A percentile compares a stretch with the other conserved stretches of the same genome.
Conservation (phyloP, 2,113 vertebrate species). For the Petromus typicus region DNA sequence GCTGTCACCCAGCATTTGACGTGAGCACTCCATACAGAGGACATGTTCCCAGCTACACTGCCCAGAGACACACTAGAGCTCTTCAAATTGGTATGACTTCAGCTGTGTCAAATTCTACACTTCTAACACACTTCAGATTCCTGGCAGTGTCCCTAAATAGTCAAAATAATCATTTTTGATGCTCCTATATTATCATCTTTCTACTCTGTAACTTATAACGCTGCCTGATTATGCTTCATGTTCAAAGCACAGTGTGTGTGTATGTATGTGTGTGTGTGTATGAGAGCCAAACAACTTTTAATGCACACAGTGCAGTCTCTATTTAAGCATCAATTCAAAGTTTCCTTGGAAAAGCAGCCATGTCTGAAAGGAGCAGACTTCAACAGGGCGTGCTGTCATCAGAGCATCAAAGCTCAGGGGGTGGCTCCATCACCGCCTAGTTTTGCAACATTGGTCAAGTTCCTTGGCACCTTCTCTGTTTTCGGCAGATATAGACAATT, state of each 20-base stretch:
- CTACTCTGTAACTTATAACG: no score
- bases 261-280: not conserved
- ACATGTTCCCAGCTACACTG: not conserved
- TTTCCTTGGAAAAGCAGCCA: not conserved
- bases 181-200: not conserved
- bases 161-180: not conserved
- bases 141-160: not conserved
- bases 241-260: not conserved
- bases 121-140: not conserved
- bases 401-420: not conserved
- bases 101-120: not conserved
- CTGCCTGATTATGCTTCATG: not conserved
- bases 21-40: not conserved
- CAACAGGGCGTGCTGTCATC: not conserved
- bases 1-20: not conserved
- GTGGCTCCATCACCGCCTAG: not conserved
- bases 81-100: not conserved
- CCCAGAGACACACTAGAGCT: not conserved
- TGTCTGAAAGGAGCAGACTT: not conserved
- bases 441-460: not conserved
- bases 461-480: not conserved
- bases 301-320: not conserved
- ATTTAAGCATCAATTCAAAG: not conserved
- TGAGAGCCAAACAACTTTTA: slow-evolving; percentile 29
- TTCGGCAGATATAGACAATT: not conserved